Evolutionary conservation across 1,140 invertebrate genomes (phyloP).

Genomic region (Zaprionus capensis): DNA sequence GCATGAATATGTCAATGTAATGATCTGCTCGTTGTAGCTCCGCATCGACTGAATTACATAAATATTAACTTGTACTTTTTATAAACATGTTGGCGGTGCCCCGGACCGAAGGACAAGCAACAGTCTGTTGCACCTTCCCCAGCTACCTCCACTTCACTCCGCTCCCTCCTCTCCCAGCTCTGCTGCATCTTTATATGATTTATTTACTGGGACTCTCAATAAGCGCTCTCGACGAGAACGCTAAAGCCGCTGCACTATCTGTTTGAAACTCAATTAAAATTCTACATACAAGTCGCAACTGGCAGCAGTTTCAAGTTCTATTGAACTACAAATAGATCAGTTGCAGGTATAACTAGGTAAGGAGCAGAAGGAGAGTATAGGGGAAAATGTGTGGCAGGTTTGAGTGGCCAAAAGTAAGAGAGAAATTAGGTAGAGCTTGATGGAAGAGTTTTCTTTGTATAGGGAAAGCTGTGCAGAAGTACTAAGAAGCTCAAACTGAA

Average conservation of each 20-base stretch:
- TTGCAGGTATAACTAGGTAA: neutral
- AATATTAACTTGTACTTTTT: slow-evolving; percentile 82
- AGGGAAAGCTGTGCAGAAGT: neutral
- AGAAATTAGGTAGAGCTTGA: neutral
- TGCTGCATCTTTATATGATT: slow-evolving; percentile 66
- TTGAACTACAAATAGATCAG: neutral
- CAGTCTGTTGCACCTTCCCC: neutral
- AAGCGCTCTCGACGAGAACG: slow-evolving; percentile 15
- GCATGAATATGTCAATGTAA: slow-evolving; percentile 81
- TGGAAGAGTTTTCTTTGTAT: neutral
- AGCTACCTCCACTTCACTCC: neutral
- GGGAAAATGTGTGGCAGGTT: neutral
- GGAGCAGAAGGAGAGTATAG: neutral
- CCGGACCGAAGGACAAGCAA: slow-evolving; percentile 22
- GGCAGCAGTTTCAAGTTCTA: neutral
- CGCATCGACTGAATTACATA: slow-evolving; percentile 74
- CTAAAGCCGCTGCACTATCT: neutral
- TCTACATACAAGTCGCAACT: neutral
- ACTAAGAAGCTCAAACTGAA: neutral
- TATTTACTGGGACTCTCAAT: slow-evolving; percentile 59
- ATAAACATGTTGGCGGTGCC: slow-evolving; percentile 68
- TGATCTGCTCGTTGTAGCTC: slow-evolving; percentile 59
- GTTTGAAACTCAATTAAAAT: slow-evolving; percentile 39
- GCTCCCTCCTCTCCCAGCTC: neutral
- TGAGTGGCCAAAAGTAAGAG: neutral